Evolutionary conservation across 2,888 invertebrate species (phyloP).

Genomic region (Arrhopalites spinosus): DNA sequence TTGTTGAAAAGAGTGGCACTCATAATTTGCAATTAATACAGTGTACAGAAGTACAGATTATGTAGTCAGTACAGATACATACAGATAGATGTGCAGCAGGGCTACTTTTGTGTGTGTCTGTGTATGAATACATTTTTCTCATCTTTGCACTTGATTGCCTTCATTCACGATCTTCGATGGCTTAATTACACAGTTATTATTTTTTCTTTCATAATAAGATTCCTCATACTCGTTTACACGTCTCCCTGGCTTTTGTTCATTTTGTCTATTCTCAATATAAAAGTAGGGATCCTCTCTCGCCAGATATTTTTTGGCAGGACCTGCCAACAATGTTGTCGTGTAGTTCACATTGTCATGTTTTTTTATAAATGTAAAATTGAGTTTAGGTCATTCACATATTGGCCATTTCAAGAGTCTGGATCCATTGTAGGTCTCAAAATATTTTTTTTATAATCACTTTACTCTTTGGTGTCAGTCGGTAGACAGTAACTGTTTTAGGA

Average conservation of each 20-base stretch:
- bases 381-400: constrained; percentile 1
- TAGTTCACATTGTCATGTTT: not conserved
- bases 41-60: not conserved
- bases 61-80: not conserved
- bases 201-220: not conserved
- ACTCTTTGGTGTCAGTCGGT: no score
- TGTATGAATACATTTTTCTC: no score
- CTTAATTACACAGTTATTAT: constrained; percentile 4
- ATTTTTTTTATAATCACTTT: no score
- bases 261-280: no score
- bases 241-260: not conserved
- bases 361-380: not conserved
- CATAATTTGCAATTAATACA: not conserved
- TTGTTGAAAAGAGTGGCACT: not conserved
- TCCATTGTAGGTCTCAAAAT: no score
- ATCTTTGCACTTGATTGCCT: not conserved
- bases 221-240: not conserved
- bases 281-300: not conserved
- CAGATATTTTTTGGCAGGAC: not conserved
- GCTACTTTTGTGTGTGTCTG: not conserved
- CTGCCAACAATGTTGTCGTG: not conserved
- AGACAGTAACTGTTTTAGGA: no score
- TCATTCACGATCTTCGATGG: not conserved
- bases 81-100: not conserved
- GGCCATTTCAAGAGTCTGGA: no score